Base-by-base conservation (phyloP, 2,888 invertebrate genomes). In the Rugalucina vietnamica region DNA sequence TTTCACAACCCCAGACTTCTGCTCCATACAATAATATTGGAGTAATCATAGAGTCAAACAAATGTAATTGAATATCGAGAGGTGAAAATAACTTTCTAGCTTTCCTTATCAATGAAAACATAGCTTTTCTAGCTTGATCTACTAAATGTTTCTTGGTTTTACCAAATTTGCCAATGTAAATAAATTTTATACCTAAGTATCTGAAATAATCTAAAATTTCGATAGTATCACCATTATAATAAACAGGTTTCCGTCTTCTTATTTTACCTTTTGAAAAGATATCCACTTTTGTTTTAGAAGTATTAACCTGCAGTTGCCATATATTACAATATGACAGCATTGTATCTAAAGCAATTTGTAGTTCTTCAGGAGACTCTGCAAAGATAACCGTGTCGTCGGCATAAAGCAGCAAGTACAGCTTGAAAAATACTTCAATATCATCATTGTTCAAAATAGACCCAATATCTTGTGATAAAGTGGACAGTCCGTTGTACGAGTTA, bases 111-210 rank as follows among this genome's bases (percentile, higher is more conserved):
- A 60, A 60, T 60, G 60, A 60, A 27, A 60, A 60, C 60, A 24
- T 60, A 60, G 60, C 60, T 60, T 60, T 60, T 60, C 60, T 24
- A 29, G 60, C 60, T 60, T 60, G 60, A 60, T 60, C 60, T 60
- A 60, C 4, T 60, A 60, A 27, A 60, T 60, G 60, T 29, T 60
- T 60, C 21, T n/a, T n/a, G n/a, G n/a, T n/a, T 60, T 60, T 29
- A 29, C 60, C 60, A 60, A 60, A 60, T 29, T 60, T 60, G 8
- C 60, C 29, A 60, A 29, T 60, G 29, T 60, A 60, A 29, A 29
- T 60, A 27, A 60, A 60, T 60, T 60, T 60, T n/a, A n/a, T n/a
- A n/a, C n/a, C n/a, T n/a, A n/a, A n/a, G n/a, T n/a, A n/a, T n/a
- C n/a, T n/a, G n/a, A n/a, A 60, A 29, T 24, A 8, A 60, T 60